A percentile compares a stretch with the other conserved stretches of the same genome.
Conservation (phyloP, 2,113 vertebrate genomes). For the Neolamprologus sp. region DNA sequence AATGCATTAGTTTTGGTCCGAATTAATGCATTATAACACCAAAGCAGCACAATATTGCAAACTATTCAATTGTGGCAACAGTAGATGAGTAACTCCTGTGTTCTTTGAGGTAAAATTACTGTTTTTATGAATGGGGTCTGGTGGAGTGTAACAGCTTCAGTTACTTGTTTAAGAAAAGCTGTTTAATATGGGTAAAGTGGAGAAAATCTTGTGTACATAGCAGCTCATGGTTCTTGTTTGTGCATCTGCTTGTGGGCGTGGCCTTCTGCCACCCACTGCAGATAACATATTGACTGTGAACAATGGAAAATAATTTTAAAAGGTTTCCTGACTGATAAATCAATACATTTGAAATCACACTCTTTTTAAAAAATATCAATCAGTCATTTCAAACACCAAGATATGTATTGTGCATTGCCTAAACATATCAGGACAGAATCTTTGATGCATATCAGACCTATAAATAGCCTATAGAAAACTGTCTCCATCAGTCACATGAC, state of each 20-base stretch:
- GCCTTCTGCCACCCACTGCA: neutral
- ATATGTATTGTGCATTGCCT: neutral
- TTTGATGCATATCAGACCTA: neutral
- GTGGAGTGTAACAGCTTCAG: neutral
- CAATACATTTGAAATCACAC: neutral
- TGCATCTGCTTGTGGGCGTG: neutral
- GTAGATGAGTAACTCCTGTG: neutral
- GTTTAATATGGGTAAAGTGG: neutral
- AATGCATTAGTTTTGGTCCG: neutral
- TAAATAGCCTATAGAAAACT: neutral
- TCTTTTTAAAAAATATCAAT: neutral
- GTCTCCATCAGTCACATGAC: neutral
- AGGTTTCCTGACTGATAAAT: neutral
- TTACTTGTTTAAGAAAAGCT: neutral
- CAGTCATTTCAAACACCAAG: neutral
- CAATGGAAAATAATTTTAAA: neutral
- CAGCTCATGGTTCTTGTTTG: neutral
- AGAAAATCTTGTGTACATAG: neutral
- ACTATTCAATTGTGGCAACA: neutral
- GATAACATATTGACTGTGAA: neutral
- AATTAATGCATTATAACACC: neutral
- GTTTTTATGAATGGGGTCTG: neutral
- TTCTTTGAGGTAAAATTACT: neutral
- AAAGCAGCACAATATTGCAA: neutral
- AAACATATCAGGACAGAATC: neutral